A percentile compares a stretch with the other conserved stretches of the same genome.
Evolutionary conservation across 1,140 invertebrate species (phyloP).

Genomic region (Lepidotrigona ventralis): DNA sequence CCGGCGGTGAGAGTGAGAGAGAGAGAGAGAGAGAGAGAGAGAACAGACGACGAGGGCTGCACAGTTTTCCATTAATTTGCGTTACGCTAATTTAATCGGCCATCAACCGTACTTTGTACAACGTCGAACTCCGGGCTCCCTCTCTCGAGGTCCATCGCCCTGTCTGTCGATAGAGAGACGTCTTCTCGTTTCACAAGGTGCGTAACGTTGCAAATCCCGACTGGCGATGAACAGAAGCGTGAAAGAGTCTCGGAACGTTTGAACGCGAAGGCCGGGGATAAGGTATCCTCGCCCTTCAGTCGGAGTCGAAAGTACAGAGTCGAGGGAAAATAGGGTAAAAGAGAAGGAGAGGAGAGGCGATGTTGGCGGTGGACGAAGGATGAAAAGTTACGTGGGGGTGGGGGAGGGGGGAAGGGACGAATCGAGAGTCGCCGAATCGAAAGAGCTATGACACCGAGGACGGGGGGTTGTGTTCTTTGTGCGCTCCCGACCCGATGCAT

Average conservation of each 20-base stretch:
- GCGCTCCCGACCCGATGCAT: slow-evolving; percentile 18
- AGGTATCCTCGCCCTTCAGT: slow-evolving; percentile 11
- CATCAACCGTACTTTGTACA: background rate
- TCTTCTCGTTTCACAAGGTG: background rate
- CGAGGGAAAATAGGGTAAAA: background rate
- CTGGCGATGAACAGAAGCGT: background rate
- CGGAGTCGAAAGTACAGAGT: background rate
- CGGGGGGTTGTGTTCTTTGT: slow-evolving; percentile 52
- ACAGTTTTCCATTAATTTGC: slow-evolving; percentile 7
- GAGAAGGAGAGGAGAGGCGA: background rate
- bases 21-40: too few species aligned
- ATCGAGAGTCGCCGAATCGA: slow-evolving; percentile 12
- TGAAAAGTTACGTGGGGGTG: background rate
- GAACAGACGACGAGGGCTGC: background rate
- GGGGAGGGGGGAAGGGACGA: background rate
- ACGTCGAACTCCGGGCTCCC: background rate
- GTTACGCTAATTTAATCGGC: slow-evolving; percentile 28
- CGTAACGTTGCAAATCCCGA: too few species aligned
- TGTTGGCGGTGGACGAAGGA: too few species aligned
- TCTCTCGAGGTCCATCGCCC: background rate
- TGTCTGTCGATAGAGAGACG: background rate
- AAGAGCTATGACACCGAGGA: slow-evolving; percentile 23
- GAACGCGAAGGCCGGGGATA: background rate
- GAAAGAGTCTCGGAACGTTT: background rate
- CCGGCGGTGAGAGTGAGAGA: background rate